Percentiles rank a stretch among this genome's conserved stretches.
phyloP scores from a whole-genome alignment of 2,888 invertebrate genomes.

The Beris chalybata region DNA sequence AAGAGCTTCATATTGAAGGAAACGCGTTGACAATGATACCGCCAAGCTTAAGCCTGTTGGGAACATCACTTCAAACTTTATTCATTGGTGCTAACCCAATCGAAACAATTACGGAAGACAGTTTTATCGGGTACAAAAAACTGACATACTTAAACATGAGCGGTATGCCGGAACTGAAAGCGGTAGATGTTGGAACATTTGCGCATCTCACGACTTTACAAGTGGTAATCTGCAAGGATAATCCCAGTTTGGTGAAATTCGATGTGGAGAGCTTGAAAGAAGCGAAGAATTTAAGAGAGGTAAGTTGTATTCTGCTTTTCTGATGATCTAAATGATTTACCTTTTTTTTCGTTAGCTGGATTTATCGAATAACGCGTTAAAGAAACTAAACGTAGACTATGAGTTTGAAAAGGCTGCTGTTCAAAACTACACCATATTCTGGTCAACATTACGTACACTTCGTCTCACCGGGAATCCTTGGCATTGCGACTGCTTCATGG shows the following conservation, averaged over 20 bases:
- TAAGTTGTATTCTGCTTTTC: conserved; percentile 39
- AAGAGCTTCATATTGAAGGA: conserved; percentile 62
- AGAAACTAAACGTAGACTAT: conserved; percentile 49
- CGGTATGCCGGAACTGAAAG: conserved; percentile 60
- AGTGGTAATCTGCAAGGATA: conserved; percentile 59
- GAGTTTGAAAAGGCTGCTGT: conserved; percentile 26
- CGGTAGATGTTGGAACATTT: conserved; percentile 61
- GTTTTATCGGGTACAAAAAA: conserved; percentile 62
- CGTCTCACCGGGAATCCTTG: conserved; percentile 67
- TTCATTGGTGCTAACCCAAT: conserved; percentile 66
- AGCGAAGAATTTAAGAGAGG: conserved; percentile 47
- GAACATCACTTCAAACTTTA: conserved; percentile 61
- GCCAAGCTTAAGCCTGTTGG: conserved; percentile 59
- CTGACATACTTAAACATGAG: conserved; percentile 65
- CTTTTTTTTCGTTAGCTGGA: conserved; percentile 59
- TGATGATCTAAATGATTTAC: neutral
- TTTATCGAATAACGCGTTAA: conserved; percentile 64
- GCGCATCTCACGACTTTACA: conserved; percentile 54
- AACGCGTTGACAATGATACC: conserved; percentile 66
- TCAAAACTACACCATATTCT: conserved; percentile 41
- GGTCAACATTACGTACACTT: conserved; percentile 59
- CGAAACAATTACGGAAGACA: conserved; percentile 61
- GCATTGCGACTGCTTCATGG: conserved; percentile 63
- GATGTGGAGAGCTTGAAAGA: conserved; percentile 60
- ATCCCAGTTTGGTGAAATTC: conserved; percentile 60